Conservation (phyloP, 2,797 vertebrate genomes). For the Epinephelus malabaricus region DNA sequence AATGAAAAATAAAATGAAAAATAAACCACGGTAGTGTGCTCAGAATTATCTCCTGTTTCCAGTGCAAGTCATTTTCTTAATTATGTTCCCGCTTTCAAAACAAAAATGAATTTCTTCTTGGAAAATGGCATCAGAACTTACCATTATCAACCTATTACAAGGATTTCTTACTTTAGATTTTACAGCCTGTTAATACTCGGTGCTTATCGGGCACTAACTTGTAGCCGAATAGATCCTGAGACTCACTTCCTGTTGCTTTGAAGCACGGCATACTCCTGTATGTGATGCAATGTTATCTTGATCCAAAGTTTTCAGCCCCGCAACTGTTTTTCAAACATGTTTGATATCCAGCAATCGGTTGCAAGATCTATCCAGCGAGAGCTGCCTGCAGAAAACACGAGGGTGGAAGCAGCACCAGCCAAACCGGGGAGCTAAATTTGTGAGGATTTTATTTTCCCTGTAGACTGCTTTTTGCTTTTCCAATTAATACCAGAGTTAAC, state of each 20-base stretch:
- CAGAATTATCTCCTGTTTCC: slow-evolving; percentile 29
- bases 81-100: not conserved
- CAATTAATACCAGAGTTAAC: not conserved
- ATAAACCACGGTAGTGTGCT: slow-evolving; percentile 27
- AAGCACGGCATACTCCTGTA: not conserved
- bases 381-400: slow-evolving; percentile 18
- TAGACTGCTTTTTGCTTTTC: slow-evolving; percentile 3
- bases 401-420: not conserved
- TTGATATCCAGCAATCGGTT: not conserved
- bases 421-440: not conserved
- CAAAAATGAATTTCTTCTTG: not conserved
- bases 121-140: not conserved
- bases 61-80: slow-evolving; percentile 18
- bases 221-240: not conserved
- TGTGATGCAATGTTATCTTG: slow-evolving; percentile 11
- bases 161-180: slow-evolving; percentile 3
- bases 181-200: not conserved
- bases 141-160: not conserved
- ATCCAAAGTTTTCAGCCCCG: not conserved
- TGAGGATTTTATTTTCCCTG: slow-evolving; percentile 10
- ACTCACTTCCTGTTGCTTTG: slow-evolving; percentile 16
- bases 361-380: not conserved
- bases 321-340: slow-evolving; percentile 9
- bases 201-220: slow-evolving; percentile 7
- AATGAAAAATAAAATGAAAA: slow-evolving; percentile 33